These are phyloP conservation scores for Odobenus rosmarus DNA, from an alignment of 2,113 vertebrate genomes.

Conservation along the genomic window DNA sequence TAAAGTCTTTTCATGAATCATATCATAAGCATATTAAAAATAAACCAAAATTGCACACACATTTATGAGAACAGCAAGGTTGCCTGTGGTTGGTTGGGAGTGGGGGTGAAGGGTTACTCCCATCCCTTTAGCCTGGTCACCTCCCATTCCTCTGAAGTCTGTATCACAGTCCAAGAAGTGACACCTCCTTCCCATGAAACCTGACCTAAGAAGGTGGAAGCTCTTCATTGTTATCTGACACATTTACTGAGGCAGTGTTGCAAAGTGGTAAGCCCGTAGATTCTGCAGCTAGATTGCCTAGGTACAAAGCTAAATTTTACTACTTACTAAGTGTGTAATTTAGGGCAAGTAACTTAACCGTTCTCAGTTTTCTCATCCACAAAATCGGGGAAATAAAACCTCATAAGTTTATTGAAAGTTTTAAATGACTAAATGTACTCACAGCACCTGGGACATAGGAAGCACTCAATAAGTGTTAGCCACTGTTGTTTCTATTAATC, in stretches of 20 bases:
- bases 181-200: neutral
- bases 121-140: neutral
- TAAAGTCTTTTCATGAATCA: neutral
- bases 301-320: neutral
- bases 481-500: neutral
- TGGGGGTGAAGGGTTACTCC: neutral
- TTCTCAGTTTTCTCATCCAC: neutral
- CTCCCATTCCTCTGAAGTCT: neutral
- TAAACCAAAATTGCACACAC: neutral
- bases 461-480: neutral
- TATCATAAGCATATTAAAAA: neutral
- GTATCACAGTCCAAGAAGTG: neutral
- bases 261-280: neutral
- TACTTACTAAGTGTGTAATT: neutral
- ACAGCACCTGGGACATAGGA: neutral
- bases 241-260: neutral
- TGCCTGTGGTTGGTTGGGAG: neutral
- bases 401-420: neutral
- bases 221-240: neutral
- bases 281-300: neutral
- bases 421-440: neutral
- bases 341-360: neutral
- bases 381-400: neutral
- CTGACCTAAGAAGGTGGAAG: neutral
- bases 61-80: neutral